These are phyloP conservation scores for Xerus rutilus DNA, from an alignment of 2,797 vertebrate species.

Conservation along the genomic window DNA sequence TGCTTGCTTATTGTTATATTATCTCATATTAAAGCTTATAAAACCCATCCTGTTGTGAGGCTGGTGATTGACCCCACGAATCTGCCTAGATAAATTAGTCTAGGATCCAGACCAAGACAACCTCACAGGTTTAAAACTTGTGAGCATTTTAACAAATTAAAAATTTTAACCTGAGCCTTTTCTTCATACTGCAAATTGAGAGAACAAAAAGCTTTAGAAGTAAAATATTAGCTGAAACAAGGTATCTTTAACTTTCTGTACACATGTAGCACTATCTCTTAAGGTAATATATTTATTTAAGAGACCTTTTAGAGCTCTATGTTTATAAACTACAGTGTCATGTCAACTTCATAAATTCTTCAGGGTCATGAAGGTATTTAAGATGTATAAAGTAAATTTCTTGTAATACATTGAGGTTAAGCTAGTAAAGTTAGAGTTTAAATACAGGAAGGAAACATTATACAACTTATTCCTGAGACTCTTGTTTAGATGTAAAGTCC, in stretches of 20 bases:
- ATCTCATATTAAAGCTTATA: too few species aligned
- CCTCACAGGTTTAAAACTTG: not conserved
- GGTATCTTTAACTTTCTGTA: not conserved
- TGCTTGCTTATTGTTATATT: too few species aligned
- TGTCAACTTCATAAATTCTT: slow-evolving; percentile 2
- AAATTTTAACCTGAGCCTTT: not conserved
- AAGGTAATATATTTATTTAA: not conserved
- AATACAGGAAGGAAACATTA: not conserved
- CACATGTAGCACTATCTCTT: not conserved
- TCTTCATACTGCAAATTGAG: not conserved
- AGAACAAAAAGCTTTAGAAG: not conserved
- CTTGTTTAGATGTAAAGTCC: not conserved
- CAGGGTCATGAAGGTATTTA: not conserved
- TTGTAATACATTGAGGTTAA: not conserved
- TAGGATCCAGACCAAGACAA: too few species aligned
- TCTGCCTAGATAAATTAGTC: too few species aligned
- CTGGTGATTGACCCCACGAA: too few species aligned
- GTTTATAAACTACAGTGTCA: not conserved
- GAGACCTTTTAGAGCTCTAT: not conserved
- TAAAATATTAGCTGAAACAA: not conserved
- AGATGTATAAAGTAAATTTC: slow-evolving; percentile 11
- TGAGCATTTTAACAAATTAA: not conserved
- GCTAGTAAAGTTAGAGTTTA: not conserved
- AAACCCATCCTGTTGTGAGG: too few species aligned
- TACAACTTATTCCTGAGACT: not conserved